Base-by-base conservation (phyloP, 2,888 invertebrate species). In the Xestia rhomboidea region DNA sequence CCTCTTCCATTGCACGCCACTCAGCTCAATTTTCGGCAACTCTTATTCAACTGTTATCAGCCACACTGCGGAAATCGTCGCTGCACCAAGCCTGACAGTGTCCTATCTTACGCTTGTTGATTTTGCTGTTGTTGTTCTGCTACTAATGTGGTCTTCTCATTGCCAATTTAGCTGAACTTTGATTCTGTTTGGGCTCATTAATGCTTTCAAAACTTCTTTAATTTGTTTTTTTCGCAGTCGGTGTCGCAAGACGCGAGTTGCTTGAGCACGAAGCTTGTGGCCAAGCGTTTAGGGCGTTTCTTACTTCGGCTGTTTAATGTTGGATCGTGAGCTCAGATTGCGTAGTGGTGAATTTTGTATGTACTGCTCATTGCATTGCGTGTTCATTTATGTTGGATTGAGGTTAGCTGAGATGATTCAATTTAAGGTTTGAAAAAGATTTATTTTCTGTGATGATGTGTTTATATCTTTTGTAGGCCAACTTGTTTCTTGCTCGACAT, bases 321-420 rank as follows among this genome's bases (percentile, higher is more conserved):
- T n/a, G 15, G 68, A 62, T 67, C 27, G 30, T 21, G 44, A 49
- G 62, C 69, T 27, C 46, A 70, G 85, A 81, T 81, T 82, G 81
- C 51, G 18, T 38, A n/a, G 49, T 38, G 62, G 18, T 84, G 81
- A 84, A 84, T 82, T 85, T 68, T 82, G 54, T 70, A 82, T 84
- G 44, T 62, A 34, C 46, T 80, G 41, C 46, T 84, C 49, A 81
- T 84, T 84, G 75, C 38, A 73, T 57, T 49, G 66, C 49, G 68
- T 70, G 81, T 66, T 84, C 34, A 67, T 81, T 84, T 30, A 72
- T 72, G 21, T 64, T 66, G 57, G 34, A 66, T 49, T 24, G 30
- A 38, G 41, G 62, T 67, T 41, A 51, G 67, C 15, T 18, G 49
- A 41, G 21, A 78, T 83, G 34, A 83, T 83, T 83, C 41, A 68